Percentiles rank a stretch among this genome's conserved stretches.
phyloP scores from a whole-genome alignment of 2,797 vertebrate species.

The Anisognathus igniventris region DNA sequence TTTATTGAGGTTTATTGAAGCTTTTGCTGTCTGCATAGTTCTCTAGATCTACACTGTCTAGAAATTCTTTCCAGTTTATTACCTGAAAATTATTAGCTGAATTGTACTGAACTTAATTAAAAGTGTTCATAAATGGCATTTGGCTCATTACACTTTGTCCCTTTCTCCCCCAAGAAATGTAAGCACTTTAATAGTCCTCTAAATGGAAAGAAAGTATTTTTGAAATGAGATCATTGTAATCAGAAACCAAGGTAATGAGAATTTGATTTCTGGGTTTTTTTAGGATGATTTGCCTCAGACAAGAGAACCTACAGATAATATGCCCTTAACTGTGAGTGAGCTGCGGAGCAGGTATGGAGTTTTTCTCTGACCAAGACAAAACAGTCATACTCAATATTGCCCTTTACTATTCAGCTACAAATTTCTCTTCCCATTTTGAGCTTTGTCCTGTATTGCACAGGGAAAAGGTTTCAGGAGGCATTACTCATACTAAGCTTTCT shows the following conservation, averaged over 20 bases:
- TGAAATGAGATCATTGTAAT: constrained; percentile 39
- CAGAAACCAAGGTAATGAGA: constrained; percentile 52
- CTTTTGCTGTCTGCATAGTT: constrained; percentile 21
- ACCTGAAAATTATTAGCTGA: constrained; percentile 52
- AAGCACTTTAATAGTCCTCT: constrained; percentile 51
- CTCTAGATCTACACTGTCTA: constrained; percentile 6
- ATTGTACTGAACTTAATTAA: constrained; percentile 42
- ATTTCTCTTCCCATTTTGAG: not conserved
- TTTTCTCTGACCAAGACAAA: not conserved
- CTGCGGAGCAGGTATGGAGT: constrained; percentile 72
- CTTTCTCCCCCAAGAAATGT: constrained; percentile 54
- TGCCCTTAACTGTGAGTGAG: constrained; percentile 57
- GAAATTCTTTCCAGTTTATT: constrained; percentile 59
- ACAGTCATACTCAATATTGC: not conserved
- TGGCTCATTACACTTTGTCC: constrained; percentile 50
- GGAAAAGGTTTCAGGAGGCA: not conserved
- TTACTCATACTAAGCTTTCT: constrained; percentile 1
- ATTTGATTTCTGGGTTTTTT: constrained; percentile 37
- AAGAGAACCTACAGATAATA: constrained; percentile 24
- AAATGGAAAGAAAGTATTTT: constrained; percentile 52
- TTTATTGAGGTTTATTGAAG: constrained; percentile 12
- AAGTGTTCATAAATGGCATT: constrained; percentile 42
- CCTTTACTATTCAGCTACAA: not conserved
- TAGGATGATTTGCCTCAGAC: constrained; percentile 69
- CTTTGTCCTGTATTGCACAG: not conserved